Base-by-base conservation (phyloP, 2,797 vertebrate species). In the Cryptoblepharus egeriae region DNA sequence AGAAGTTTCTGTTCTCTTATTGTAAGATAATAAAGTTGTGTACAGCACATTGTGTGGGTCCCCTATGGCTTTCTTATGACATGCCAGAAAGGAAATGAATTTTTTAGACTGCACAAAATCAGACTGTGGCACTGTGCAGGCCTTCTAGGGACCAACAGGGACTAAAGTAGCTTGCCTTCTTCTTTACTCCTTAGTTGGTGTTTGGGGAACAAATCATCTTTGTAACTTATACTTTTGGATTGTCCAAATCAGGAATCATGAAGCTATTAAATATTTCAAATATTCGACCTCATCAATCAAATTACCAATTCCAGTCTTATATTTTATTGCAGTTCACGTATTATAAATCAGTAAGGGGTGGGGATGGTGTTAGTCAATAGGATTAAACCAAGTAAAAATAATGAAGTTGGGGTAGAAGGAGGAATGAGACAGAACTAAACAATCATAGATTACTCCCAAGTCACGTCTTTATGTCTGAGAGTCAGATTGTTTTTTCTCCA, bases 381-480 rank as follows among this genome's bases (percentile, higher is more conserved):
- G 77, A 24, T 26, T 55, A 58, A 65, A 45, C 52, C 20, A 42
- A 71, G 37, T 64, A 6, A 28, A 42, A 9, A 64, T 83, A 73
- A 52, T 52, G n/a, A 78, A 63, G 28, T 58, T 28, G 49, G 42
- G 32, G 58, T 49, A 3, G 35, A 26, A 69, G 65, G 60, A 79
- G 80, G 82, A 10, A 81, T 85, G 85, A n/a, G 9, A 79, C n/a
- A 74, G 35, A 79, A 3, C 63, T 82, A 74, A 64, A 3, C 30
- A 78, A 82, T 71, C 49, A 18, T 7, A 68, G 45, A 26, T 55
- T 87, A 39, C 49, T 65, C 75, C 11, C 0, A 2, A 20, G 10
- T 1, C 0, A 57, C 39, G 81, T 82, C 37, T 58, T 10, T 32
- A 72, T 37, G 26, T 39, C 30, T 88, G 30, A 0, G 75, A 28